These are phyloP conservation scores for Lasioglossum lativentre DNA, from an alignment of 2,888 invertebrate species.

Conservation along the genomic window DNA sequence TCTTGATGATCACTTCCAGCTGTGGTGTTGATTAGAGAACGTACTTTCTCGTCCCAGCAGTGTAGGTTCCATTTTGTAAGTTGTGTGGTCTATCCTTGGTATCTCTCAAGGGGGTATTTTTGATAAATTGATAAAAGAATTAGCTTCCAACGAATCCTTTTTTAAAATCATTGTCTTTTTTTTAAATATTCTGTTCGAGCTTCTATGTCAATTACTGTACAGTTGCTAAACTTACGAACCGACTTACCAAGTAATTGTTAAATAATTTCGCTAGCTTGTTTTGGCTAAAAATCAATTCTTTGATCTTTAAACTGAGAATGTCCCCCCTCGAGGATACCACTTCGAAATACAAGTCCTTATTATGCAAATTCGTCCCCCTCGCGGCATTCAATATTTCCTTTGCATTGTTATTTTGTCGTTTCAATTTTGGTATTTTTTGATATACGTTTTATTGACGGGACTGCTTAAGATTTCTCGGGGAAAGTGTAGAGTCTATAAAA, in stretches of 20 bases:
- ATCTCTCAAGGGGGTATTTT: conserved; percentile 13
- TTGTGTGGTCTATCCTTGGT: conserved; percentile 25
- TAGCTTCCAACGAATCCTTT: not conserved
- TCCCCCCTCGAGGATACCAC: not conserved
- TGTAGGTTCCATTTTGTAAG: conserved; percentile 53
- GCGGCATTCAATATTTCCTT: not conserved
- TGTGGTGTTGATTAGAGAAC: conserved; percentile 28
- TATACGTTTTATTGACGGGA: not conserved
- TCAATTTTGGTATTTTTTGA: not conserved
- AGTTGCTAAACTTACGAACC: no score
- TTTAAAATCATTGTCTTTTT: no score
- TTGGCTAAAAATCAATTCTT: not conserved
- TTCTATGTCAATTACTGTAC: no score
- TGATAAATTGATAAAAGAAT: not conserved
- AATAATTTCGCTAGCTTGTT: not conserved
- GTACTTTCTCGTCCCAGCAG: conserved; percentile 31
- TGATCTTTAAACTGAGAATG: not conserved
- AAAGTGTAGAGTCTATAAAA: not conserved
- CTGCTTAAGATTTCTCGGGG: conserved; percentile 3
- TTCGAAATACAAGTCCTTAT: conserved; percentile 5
- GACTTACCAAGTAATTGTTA: no score
- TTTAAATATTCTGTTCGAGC: no score
- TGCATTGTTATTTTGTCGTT: not conserved
- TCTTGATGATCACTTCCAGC: conserved; percentile 41
- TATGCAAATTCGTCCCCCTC: not conserved